Evolutionary conservation across 2,797 vertebrate genomes (phyloP).

Genomic region (Catostomus latipinnis): DNA sequence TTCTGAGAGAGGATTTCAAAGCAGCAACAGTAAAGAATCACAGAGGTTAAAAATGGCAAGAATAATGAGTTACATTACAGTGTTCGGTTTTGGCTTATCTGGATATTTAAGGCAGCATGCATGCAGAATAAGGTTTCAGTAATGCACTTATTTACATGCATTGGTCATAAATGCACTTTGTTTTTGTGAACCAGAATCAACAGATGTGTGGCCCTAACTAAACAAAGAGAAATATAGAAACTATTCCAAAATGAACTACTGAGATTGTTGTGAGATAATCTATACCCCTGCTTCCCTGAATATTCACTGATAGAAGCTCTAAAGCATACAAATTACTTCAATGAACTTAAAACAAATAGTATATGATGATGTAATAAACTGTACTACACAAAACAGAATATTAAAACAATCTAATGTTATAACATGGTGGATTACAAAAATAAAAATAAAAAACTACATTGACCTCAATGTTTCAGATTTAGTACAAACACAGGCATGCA

Average conservation of each 20-base stretch:
- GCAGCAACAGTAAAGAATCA: background rate
- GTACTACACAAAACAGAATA: slow-evolving; percentile 6
- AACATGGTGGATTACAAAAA: background rate
- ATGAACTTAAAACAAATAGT: background rate
- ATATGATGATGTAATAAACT: background rate
- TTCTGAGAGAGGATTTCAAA: too few relatives aligned
- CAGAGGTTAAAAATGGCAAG: background rate
- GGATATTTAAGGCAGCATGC: slow-evolving; percentile 5
- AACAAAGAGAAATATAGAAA: background rate
- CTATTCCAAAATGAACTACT: background rate
- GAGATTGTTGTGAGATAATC: too few relatives aligned
- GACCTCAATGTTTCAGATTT: slow-evolving; percentile 3
- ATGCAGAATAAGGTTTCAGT: slow-evolving; percentile 16
- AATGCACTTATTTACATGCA: slow-evolving; percentile 22
- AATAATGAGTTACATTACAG: background rate
- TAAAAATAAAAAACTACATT: background rate
- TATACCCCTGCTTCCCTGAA: background rate
- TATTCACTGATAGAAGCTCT: background rate
- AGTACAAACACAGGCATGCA: slow-evolving; percentile 26
- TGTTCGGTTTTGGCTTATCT: background rate
- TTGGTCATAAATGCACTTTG: slow-evolving; percentile 30
- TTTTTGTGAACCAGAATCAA: background rate
- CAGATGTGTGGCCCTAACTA: background rate
- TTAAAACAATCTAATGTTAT: slow-evolving; percentile 24
- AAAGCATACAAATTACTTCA: slow-evolving; percentile 1